Conservation (phyloP, 2,113 vertebrate genomes). For the Varanus komodoensis region DNA sequence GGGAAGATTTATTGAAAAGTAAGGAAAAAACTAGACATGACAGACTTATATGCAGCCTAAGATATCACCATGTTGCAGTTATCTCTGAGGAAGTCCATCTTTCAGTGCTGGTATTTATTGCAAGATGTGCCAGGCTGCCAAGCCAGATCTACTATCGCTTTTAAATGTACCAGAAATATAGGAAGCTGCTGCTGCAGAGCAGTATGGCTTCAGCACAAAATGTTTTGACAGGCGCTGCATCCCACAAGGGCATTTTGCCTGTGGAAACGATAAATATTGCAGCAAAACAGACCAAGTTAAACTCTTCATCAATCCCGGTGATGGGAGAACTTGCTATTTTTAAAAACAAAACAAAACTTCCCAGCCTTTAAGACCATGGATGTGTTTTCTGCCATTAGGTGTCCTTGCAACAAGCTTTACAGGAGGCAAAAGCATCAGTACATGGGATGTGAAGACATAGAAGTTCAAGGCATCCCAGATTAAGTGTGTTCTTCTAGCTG, state of each 20-base stretch:
- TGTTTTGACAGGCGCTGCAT: conserved; percentile 15
- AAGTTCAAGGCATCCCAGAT: not conserved
- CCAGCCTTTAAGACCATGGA: not conserved
- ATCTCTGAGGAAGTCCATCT: conserved; percentile 12
- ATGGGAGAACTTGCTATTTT: conserved; percentile 18
- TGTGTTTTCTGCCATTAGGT: not conserved
- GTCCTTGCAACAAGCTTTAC: not conserved
- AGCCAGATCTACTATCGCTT: conserved; percentile 5
- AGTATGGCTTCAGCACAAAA: conserved; percentile 21
- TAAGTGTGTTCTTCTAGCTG: not conserved
- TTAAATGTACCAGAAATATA: conserved; percentile 22
- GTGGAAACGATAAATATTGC: conserved; percentile 30
- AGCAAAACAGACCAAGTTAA: conserved; percentile 16
- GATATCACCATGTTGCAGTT: conserved; percentile 7
- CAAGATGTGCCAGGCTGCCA: conserved; percentile 12
- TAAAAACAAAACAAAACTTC: not conserved
- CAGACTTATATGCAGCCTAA: conserved; percentile 10
- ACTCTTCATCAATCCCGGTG: conserved; percentile 25
- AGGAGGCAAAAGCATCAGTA: not conserved
- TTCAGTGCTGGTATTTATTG: conserved; percentile 9
- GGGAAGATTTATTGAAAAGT: conserved; percentile 7
- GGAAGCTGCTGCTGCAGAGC: not conserved
- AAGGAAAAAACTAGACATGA: not conserved
- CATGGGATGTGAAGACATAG: not conserved
- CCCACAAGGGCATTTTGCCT: conserved; percentile 25